A percentile compares a stretch with the other conserved stretches of the same genome.
These are phyloP conservation scores for Sphenopsis melanotis DNA, from an alignment of 2,797 vertebrate genomes.

Conservation along the genomic window DNA sequence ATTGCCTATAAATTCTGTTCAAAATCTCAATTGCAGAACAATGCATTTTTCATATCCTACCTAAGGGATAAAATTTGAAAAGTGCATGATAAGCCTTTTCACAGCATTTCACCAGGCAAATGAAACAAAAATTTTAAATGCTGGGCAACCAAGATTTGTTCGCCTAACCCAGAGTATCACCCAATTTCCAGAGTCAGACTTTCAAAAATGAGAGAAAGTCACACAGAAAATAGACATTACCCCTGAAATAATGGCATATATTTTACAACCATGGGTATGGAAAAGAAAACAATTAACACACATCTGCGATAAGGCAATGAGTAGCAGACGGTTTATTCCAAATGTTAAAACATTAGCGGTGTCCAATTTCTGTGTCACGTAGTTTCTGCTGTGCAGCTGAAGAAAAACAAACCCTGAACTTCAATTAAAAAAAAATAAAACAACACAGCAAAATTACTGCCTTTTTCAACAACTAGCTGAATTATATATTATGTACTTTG, in stretches of 20 bases:
- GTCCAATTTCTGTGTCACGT: slow-evolving; percentile 62
- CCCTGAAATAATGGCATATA: slow-evolving; percentile 49
- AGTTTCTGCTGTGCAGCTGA: slow-evolving; percentile 58
- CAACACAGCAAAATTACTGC: not conserved
- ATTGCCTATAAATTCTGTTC: slow-evolving; percentile 24
- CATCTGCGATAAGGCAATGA: slow-evolving; percentile 66
- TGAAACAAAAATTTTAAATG: slow-evolving; percentile 20
- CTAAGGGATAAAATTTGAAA: slow-evolving; percentile 45
- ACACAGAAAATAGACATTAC: slow-evolving; percentile 33
- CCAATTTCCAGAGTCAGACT: slow-evolving; percentile 30
- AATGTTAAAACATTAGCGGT: slow-evolving; percentile 53
- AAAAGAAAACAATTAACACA: slow-evolving; percentile 67
- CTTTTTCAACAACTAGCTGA: slow-evolving; percentile 34
- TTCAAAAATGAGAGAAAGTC: slow-evolving; percentile 5
- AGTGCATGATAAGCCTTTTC: slow-evolving; percentile 21
- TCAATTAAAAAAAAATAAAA: slow-evolving; percentile 41
- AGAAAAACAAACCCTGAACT: slow-evolving; percentile 55
- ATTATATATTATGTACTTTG: slow-evolving; percentile 6
- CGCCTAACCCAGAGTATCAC: not conserved
- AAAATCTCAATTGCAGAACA: slow-evolving; percentile 51
- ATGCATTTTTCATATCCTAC: slow-evolving; percentile 37
- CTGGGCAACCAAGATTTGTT: slow-evolving; percentile 8
- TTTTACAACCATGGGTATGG: slow-evolving; percentile 50
- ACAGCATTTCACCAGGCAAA: not conserved
- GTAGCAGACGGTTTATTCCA: slow-evolving; percentile 36